Evolutionary conservation across 2,888 invertebrate species (phyloP).

Genomic region (Drosophila tripunctata): DNA sequence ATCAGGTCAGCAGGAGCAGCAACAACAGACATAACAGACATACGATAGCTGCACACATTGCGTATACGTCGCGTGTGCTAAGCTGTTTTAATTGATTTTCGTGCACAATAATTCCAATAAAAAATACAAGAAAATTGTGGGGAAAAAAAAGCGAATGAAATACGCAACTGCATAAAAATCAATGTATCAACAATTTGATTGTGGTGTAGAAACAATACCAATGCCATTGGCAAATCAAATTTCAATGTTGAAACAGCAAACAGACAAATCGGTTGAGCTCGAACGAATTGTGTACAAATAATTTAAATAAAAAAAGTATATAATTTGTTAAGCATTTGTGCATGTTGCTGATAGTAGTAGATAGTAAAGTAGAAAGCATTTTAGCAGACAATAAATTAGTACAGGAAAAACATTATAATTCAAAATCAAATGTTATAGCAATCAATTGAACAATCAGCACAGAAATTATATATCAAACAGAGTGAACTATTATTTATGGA

Average conservation of each 20-base stretch:
- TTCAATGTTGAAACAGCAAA: constrained; percentile 5
- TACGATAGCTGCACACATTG: neutral
- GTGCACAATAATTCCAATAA: constrained; percentile 6
- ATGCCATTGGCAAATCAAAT: constrained; percentile 13
- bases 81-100: constrained; percentile 52
- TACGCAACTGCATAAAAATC: constrained; percentile 5
- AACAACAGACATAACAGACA: neutral
- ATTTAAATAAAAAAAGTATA: too few relatives aligned
- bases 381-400: too few relatives aligned
- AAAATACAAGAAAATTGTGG: neutral
- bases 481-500: too few relatives aligned
- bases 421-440: too few relatives aligned
- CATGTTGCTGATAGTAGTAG: too few relatives aligned
- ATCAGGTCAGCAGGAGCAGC: constrained; percentile 39
- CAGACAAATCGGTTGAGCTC: neutral
- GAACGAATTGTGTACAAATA: constrained; percentile 7
- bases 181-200: constrained; percentile 28
- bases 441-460: too few relatives aligned
- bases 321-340: too few relatives aligned
- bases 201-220: constrained; percentile 4
- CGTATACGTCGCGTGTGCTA: constrained; percentile 30
- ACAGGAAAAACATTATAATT: too few relatives aligned
- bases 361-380: too few relatives aligned
- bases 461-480: too few relatives aligned
- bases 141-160: neutral